phyloP scores from a whole-genome alignment of 1,140 invertebrate genomes.

The Andricus grossulariae region DNA sequence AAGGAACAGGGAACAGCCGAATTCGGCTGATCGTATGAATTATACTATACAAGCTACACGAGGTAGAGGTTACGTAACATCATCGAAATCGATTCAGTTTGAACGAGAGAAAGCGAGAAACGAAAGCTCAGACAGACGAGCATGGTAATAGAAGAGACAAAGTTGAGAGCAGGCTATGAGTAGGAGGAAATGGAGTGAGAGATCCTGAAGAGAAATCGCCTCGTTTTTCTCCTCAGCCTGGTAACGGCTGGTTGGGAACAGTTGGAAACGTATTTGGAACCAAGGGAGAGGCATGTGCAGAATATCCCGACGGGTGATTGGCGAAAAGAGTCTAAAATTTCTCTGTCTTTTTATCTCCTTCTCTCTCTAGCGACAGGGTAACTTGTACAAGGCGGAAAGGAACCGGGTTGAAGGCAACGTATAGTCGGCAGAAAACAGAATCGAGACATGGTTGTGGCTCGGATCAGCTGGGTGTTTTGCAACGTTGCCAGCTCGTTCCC shows the following conservation, averaged over 20 bases:
- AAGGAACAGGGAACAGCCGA: background rate
- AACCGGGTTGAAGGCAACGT: background rate
- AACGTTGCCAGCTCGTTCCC: conserved; percentile 52
- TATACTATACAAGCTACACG: conserved; percentile 12
- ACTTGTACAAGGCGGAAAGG: conserved; percentile 3
- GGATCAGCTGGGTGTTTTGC: conserved; percentile 56
- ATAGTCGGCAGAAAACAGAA: conserved; percentile 33
- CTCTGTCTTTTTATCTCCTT: background rate
- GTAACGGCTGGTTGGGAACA: background rate
- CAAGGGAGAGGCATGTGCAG: background rate
- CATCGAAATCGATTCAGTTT: conserved; percentile 19
- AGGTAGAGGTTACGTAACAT: conserved; percentile 7
- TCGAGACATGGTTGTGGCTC: conserved; percentile 41
- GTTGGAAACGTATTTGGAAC: too few species aligned
- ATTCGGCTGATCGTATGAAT: conserved; percentile 6
- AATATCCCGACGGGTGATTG: background rate
- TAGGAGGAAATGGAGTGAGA: conserved; percentile 11
- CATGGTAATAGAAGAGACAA: conserved; percentile 1
- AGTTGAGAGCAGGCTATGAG: background rate
- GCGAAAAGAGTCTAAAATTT: background rate
- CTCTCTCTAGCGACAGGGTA: background rate
- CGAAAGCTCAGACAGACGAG: background rate
- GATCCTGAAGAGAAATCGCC: background rate
- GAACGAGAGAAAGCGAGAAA: background rate
- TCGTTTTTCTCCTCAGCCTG: conserved; percentile 18